Evolutionary conservation across 92 coral and sea anemone species (phyloP).

Genomic region (Siderastrea siderea): DNA sequence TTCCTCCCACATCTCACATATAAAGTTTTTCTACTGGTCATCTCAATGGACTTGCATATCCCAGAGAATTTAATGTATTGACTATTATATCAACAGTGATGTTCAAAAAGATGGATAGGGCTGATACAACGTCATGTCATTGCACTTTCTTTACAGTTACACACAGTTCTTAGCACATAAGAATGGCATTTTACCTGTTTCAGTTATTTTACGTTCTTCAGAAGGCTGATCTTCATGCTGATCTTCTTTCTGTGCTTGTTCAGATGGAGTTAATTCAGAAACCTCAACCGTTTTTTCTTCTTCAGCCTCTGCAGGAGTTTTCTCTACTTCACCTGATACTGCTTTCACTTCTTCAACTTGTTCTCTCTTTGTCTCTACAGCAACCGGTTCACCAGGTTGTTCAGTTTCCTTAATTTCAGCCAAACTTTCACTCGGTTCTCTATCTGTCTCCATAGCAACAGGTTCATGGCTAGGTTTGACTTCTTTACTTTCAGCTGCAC

Average conservation of each 20-base stretch:
- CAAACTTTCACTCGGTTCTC: background rate
- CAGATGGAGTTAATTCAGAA: background rate
- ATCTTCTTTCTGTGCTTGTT: background rate
- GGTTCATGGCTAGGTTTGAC: background rate
- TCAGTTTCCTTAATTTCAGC: background rate
- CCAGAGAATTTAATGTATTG: too few species aligned
- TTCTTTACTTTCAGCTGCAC: background rate
- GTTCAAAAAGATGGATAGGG: too few species aligned
- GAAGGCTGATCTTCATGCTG: background rate
- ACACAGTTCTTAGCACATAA: too few species aligned
- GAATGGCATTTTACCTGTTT: slow-evolving; percentile 1
- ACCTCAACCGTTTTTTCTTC: background rate
- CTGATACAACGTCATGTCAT: too few species aligned
- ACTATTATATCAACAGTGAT: too few species aligned
- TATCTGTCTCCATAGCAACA: background rate
- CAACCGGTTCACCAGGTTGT: background rate
- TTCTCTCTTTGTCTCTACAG: background rate
- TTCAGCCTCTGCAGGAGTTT: background rate
- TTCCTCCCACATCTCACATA: too few species aligned
- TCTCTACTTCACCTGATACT: background rate
- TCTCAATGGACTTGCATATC: too few species aligned
- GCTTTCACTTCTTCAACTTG: background rate
- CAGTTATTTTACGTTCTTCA: slow-evolving; percentile 7
- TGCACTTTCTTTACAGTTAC: too few species aligned
- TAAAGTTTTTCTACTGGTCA: too few species aligned